phyloP scores from a whole-genome alignment of 2,888 invertebrate genomes.

The Drosophila dives region DNA sequence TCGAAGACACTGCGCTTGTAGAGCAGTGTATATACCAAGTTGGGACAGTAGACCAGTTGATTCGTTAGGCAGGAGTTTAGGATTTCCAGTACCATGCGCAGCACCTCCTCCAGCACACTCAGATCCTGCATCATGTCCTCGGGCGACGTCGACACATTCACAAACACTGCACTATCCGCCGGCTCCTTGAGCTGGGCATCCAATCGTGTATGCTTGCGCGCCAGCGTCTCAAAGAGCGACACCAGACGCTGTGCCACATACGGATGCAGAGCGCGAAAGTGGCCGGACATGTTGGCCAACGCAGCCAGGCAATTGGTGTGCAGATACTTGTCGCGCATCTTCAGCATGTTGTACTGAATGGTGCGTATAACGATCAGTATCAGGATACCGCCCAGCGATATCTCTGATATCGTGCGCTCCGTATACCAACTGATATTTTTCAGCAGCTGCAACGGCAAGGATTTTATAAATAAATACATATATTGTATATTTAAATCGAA shows the following conservation, averaged over 20 bases:
- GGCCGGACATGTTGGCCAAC: slow-evolving; percentile 98
- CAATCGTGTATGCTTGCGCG: slow-evolving; percentile 92
- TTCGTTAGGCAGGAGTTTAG: slow-evolving; percentile 97
- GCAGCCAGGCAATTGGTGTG: slow-evolving; percentile 99
- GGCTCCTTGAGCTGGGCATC: slow-evolving; percentile 87
- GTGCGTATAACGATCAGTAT: slow-evolving; percentile 98
- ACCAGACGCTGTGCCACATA: slow-evolving; percentile 98
- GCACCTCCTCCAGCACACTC: slow-evolving; percentile 96
- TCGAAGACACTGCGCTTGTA: slow-evolving; percentile 97
- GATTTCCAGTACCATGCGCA: slow-evolving; percentile 98
- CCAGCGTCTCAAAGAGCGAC: slow-evolving; percentile 95
- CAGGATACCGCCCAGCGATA: slow-evolving; percentile 96
- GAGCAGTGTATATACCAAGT: slow-evolving; percentile 97
- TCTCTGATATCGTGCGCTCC: slow-evolving; percentile 95
- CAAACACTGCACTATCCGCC: slow-evolving; percentile 81
- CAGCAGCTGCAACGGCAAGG: slow-evolving; percentile 88
- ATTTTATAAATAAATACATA: neutral
- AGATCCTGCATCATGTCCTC: slow-evolving; percentile 91
- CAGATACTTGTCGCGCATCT: slow-evolving; percentile 98
- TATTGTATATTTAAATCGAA: neutral
- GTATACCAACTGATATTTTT: slow-evolving; percentile 97
- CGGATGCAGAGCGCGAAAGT: slow-evolving; percentile 96
- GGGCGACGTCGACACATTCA: slow-evolving; percentile 82
- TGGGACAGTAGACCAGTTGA: slow-evolving; percentile 94
- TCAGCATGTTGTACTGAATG: slow-evolving; percentile 98